Percentiles rank a stretch among this genome's conserved stretches.
phyloP scores from a whole-genome alignment of 2,797 vertebrate species.

The Kryptopterus vitreolus region DNA sequence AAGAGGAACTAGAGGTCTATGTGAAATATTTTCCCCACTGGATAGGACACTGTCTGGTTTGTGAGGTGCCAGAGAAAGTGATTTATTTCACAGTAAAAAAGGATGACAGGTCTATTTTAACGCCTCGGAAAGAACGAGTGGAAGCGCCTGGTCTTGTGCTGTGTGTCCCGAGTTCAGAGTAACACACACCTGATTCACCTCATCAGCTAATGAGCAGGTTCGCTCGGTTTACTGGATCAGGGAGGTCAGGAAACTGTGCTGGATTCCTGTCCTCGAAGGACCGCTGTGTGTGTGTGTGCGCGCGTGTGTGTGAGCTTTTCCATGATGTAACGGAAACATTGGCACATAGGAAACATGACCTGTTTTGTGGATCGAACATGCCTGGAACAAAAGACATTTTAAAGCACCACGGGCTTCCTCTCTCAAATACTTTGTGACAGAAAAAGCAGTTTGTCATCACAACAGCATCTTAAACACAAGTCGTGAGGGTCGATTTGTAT shows the following conservation, averaged over 20 bases:
- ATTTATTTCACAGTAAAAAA: constrained; percentile 30
- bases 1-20: not conserved
- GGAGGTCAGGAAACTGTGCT: constrained; percentile 5
- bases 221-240: constrained; percentile 7
- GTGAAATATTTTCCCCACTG: constrained; percentile 29
- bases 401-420: not conserved
- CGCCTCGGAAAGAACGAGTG: not conserved
- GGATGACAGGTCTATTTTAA: constrained; percentile 31
- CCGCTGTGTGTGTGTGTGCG: not conserved
- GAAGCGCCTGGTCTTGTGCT: constrained; percentile 1
- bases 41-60: constrained; percentile 19
- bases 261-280: not conserved
- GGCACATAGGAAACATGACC: not conserved
- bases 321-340: not conserved
- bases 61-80: constrained; percentile 7
- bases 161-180: constrained; percentile 6
- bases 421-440: not conserved
- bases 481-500: no score
- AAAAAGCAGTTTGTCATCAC: not conserved
- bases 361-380: no score
- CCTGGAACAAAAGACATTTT: not conserved
- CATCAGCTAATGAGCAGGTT: not conserved
- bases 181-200: not conserved
- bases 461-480: no score
- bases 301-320: not conserved